Evolutionary conservation across 1,140 invertebrate species (phyloP).

Genomic region (Uloborus diversus): DNA sequence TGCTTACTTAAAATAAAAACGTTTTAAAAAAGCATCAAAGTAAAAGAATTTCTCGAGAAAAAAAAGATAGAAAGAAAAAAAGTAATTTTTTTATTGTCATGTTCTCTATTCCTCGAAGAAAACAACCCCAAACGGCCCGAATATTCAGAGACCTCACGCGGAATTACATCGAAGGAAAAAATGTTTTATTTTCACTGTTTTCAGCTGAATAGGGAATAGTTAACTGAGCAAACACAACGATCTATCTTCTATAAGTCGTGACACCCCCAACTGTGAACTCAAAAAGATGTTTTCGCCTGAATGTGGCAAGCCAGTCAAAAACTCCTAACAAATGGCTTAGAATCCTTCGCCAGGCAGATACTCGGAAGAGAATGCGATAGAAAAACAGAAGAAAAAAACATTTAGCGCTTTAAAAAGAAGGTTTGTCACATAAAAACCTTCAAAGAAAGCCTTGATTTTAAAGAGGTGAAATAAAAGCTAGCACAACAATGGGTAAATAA

Average conservation of each 20-base stretch:
- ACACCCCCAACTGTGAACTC: conserved; percentile 41
- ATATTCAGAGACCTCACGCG: not conserved
- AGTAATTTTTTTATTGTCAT: no score
- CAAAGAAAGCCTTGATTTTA: no score
- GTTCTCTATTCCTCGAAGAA: no score
- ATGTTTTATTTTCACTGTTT: conserved; percentile 2
- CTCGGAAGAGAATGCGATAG: not conserved
- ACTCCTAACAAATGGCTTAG: conserved; percentile 31
- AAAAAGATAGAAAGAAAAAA: no score
- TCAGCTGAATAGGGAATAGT: conserved; percentile 9
- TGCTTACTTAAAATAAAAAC: no score
- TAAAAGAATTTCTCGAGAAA: no score
- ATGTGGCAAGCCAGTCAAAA: conserved; percentile 45
- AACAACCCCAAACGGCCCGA: no score
- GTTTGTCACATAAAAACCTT: no score
- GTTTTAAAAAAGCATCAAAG: no score
- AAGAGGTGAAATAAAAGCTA: no score
- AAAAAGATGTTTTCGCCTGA: conserved; percentile 48
- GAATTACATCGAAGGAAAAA: not conserved
- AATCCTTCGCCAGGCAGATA: conserved; percentile 12
- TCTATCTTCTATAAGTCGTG: conserved; percentile 29
- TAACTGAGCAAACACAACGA: conserved; percentile 33
- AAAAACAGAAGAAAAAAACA: conserved; percentile 7
- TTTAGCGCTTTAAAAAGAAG: no score
- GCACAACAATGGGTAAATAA: no score